Conservation (phyloP, 2,888 invertebrate genomes). For the Clunio marinus region DNA sequence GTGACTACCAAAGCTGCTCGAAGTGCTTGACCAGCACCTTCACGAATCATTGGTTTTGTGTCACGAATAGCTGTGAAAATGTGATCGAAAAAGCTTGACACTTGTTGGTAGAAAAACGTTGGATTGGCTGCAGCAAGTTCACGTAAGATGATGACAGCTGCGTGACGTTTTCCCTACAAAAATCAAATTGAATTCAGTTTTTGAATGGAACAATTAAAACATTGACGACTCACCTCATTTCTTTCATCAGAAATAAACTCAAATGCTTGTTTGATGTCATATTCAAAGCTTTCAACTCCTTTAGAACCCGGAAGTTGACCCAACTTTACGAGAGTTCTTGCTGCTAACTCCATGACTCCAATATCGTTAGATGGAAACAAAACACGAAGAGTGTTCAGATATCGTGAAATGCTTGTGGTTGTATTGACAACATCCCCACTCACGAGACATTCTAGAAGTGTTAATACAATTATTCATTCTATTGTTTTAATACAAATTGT, state of each 20-base stretch:
- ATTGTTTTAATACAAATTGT: conserved; percentile 34
- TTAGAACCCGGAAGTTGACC: conserved; percentile 89
- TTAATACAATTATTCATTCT: too few relatives aligned
- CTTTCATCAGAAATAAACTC: conserved; percentile 91
- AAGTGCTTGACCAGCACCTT: conserved; percentile 91
- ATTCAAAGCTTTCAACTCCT: conserved; percentile 95
- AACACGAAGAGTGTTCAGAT: conserved; percentile 88
- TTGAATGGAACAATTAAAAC: background rate
- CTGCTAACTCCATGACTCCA: conserved; percentile 92
- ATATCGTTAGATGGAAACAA: conserved; percentile 86
- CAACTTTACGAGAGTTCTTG: conserved; percentile 89
- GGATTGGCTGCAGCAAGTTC: conserved; percentile 95
- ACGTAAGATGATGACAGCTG: conserved; percentile 85
- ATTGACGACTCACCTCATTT: conserved; percentile 65
- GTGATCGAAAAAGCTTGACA: conserved; percentile 87
- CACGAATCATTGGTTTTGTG: conserved; percentile 83
- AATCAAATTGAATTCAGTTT: conserved; percentile 25
- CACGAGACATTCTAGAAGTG: conserved; percentile 76
- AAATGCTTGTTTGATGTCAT: conserved; percentile 92
- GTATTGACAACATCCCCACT: conserved; percentile 91
- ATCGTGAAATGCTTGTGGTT: conserved; percentile 82
- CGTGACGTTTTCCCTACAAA: conserved; percentile 72
- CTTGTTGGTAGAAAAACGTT: conserved; percentile 94
- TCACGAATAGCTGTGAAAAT: conserved; percentile 89
- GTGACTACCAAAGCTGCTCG: conserved; percentile 91